A percentile compares a stretch with the other conserved stretches of the same genome.
Evolutionary conservation across 1,140 invertebrate species (phyloP).

Genomic region (Littorina saxatilis): DNA sequence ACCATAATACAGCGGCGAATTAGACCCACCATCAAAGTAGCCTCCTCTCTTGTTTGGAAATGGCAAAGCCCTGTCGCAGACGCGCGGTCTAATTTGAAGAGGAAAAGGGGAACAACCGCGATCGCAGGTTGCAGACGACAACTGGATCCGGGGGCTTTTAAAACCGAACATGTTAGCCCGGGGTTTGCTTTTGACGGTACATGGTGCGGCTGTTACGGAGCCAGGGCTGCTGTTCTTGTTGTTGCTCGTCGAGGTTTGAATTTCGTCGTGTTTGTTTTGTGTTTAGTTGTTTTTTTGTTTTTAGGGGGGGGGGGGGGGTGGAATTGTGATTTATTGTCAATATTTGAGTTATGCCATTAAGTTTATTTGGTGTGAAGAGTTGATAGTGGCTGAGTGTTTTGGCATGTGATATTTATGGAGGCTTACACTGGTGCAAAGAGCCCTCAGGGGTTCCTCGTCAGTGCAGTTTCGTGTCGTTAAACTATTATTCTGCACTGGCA

Average conservation of each 20-base stretch:
- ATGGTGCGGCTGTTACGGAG: too few relatives aligned
- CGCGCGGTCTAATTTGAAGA: constrained; percentile 14
- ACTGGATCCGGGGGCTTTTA: not conserved
- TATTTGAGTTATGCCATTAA: too few relatives aligned
- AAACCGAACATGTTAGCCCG: not conserved
- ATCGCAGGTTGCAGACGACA: constrained; percentile 5
- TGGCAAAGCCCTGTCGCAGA: constrained; percentile 23
- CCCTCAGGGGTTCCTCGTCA: too few relatives aligned
- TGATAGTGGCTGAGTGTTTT: too few relatives aligned
- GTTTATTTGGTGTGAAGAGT: too few relatives aligned
- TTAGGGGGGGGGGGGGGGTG: not conserved
- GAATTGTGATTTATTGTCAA: too few relatives aligned
- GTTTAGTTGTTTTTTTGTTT: not conserved
- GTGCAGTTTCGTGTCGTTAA: too few relatives aligned
- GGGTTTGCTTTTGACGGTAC: too few relatives aligned
- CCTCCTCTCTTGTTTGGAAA: constrained; percentile 21
- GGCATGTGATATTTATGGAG: too few relatives aligned
- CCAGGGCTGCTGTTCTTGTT: too few relatives aligned
- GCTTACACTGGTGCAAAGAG: too few relatives aligned
- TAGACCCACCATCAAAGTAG: constrained; percentile 25
- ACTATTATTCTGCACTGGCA: too few relatives aligned
- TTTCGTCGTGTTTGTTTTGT: not conserved
- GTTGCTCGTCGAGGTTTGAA: not conserved
- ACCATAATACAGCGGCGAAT: not conserved
- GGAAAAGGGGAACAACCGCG: constrained; percentile 12